A percentile compares a stretch with the other conserved stretches of the same genome.
phyloP scores from a whole-genome alignment of 2,888 invertebrate species.

The Plusia festucae region DNA sequence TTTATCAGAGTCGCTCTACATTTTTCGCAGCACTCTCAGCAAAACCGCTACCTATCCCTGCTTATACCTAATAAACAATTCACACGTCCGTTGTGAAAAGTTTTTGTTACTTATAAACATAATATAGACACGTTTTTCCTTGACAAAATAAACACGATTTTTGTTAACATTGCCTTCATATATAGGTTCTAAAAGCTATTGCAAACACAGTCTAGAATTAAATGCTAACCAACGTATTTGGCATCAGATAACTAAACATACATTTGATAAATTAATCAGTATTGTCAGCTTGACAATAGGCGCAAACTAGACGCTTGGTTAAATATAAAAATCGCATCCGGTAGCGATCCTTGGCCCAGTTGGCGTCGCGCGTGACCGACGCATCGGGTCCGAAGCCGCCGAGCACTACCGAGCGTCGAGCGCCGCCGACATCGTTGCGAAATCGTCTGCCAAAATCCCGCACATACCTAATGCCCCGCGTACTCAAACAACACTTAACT shows the following conservation, averaged over 20 bases:
- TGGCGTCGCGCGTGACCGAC: constrained; percentile 76
- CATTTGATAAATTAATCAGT: constrained; percentile 49
- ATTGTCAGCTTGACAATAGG: constrained; percentile 60
- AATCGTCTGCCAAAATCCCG: constrained; percentile 63
- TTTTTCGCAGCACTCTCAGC: not conserved
- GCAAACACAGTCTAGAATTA: constrained; percentile 19
- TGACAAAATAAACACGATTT: not conserved
- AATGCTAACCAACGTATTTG: constrained; percentile 26
- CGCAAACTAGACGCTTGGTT: constrained; percentile 59
- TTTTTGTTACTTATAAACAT: not conserved
- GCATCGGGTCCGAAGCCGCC: constrained; percentile 73
- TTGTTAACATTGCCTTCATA: not conserved
- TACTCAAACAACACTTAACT: too few relatives aligned
- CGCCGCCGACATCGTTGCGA: constrained; percentile 58
- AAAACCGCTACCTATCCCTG: not conserved
- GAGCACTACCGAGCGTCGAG: constrained; percentile 56
- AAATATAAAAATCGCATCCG: constrained; percentile 75
- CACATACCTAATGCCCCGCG: constrained; percentile 57
- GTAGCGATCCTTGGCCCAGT: constrained; percentile 82
- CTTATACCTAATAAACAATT: too few relatives aligned
- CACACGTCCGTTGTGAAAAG: not conserved
- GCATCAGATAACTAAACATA: constrained; percentile 37
- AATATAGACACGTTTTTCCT: not conserved
- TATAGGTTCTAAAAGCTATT: not conserved
- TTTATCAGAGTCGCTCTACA: not conserved